Evolutionary conservation across 2,113 vertebrate species (phyloP).

Genomic region (Gymnarchus niloticus): DNA sequence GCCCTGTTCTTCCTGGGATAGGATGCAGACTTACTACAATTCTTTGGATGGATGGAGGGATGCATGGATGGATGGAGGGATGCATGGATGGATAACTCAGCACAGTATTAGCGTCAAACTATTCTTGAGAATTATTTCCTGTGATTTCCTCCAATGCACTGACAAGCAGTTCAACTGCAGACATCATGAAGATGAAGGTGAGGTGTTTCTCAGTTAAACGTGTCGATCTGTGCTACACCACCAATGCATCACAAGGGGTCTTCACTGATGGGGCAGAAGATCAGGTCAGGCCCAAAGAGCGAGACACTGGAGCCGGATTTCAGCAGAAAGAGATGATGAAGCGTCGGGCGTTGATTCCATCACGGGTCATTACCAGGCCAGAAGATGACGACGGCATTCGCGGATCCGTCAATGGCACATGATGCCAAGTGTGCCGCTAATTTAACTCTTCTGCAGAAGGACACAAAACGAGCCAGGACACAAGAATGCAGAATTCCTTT

Average conservation of each 20-base stretch:
- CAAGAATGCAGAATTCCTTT: neutral
- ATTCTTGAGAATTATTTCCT: neutral
- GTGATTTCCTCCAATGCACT: no score
- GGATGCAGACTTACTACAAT: no score
- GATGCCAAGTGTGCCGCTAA: neutral
- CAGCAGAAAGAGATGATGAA: neutral
- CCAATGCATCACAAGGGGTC: neutral
- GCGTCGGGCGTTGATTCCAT: neutral
- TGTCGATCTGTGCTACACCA: neutral
- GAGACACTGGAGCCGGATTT: neutral
- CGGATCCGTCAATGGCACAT: neutral
- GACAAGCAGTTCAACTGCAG: no score
- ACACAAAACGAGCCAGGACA: neutral
- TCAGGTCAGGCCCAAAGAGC: neutral
- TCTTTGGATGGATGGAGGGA: no score
- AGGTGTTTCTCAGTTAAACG: slow-evolving; percentile 2
- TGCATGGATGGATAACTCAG: neutral
- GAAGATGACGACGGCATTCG: neutral
- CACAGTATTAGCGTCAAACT: neutral
- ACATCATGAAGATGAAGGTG: neutral
- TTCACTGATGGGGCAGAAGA: neutral
- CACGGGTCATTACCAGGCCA: no score
- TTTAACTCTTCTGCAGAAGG: neutral
- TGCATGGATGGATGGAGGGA: neutral
- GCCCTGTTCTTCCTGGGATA: neutral